Evolutionary conservation across 1,140 invertebrate species (phyloP), one percentile per base, ranked within the genome.

Genomic region (Bombus picipes): DNA sequence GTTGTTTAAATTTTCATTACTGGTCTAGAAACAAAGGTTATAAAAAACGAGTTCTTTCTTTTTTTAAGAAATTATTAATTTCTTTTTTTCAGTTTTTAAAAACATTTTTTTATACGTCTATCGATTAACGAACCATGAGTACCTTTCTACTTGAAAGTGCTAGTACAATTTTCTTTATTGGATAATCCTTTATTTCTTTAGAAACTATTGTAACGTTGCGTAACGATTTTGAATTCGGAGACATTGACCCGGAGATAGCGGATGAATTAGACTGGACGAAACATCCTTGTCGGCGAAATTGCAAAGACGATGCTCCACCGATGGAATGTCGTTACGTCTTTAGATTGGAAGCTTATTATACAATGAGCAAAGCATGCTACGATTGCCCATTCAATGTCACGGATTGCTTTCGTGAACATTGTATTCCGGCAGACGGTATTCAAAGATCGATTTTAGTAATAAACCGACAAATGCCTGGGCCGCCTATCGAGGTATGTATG

Each of bases 401-500:
- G 0, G 98, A 99, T 92, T 99, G 98, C 92, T 95, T 95, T 68
- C 95, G 97, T 62, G 96, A 96, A 1, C 97, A 99, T 90, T 99
- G 98, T 92, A 96, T 99, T 77, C 95, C 97, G 9, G 98, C 96
- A 10, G 98, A 99, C 94, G 98, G 98, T 0, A 95, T 97, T 12
- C 95, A 96, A 41, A 96, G 98, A 87, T 95, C 97, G 1, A 94
- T 99, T 32, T 96, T 97, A 6, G 97, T 98, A 0, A 96, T 98
- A 9, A 99, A 99, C 95, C 96, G 98, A 78, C 97, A 97, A 95
- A 96, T 99, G 95, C 98, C 98, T 2, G 98, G 98, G 81, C 98
- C 98, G 15, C 92, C 96, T 2, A 97, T 99, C 66, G 97, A 98
- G 95, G 98, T 98, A 94, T 4, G 43, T 74, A 32, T 18, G 13